Conservation (phyloP, 2,888 invertebrate species). For the Microctonus hyperodae region DNA sequence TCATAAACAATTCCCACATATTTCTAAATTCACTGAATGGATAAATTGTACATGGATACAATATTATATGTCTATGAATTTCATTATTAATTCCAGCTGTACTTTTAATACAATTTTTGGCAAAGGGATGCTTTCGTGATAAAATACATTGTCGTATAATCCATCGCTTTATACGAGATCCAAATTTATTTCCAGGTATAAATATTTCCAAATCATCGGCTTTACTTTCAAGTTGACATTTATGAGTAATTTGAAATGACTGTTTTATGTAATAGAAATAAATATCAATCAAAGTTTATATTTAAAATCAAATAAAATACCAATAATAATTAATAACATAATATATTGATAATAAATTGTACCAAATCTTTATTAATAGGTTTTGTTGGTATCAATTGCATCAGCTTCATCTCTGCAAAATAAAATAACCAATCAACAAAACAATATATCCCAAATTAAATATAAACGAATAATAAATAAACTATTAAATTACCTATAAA, state of each 20-base stretch:
- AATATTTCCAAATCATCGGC: conserved; percentile 39
- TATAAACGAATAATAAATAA: no score
- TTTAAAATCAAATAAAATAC: no score
- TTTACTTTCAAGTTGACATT: conserved; percentile 40
- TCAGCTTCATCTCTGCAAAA: conserved; percentile 28
- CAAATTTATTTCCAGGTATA: conserved; percentile 35
- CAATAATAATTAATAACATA: not conserved
- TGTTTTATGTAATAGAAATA: conserved; percentile 31
- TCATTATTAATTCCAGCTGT: conserved; percentile 56
- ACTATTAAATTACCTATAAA: no score
- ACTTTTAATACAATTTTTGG: conserved; percentile 53
- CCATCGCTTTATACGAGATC: conserved; percentile 44
- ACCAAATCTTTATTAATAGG: conserved; percentile 6
- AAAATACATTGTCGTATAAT: conserved; percentile 43
- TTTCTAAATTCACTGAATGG: conserved; percentile 61
- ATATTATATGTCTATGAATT: conserved; percentile 55
- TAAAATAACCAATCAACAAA: not conserved
- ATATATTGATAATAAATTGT: not conserved
- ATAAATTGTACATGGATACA: conserved; percentile 58
- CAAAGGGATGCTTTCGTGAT: conserved; percentile 47
- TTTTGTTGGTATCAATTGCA: conserved; percentile 21
- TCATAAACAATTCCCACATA: conserved; percentile 58
- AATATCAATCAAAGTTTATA: not conserved
- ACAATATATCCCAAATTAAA: no score
- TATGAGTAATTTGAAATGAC: conserved; percentile 40